Evolutionary conservation across 2,113 vertebrate species (phyloP).

Genomic region (Egretta garzetta): DNA sequence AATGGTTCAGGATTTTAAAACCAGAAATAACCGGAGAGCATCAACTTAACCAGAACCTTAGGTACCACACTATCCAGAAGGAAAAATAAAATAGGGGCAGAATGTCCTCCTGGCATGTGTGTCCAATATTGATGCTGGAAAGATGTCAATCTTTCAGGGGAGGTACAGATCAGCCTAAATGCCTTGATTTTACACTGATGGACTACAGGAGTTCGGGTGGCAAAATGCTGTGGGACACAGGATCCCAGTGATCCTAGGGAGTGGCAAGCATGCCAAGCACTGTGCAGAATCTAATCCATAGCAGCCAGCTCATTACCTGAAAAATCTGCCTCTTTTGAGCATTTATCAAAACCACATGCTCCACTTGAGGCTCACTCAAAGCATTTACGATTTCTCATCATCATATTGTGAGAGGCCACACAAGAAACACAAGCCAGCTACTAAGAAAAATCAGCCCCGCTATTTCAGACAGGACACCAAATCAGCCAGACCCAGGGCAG

Average conservation of each 20-base stretch:
- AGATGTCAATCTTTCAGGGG: neutral
- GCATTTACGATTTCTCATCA: neutral
- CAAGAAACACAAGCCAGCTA: neutral
- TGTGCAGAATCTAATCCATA: neutral
- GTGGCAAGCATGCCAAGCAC: neutral
- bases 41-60: neutral
- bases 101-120: accelerated
- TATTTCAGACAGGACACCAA: neutral
- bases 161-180: neutral
- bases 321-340: neutral
- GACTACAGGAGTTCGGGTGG: neutral
- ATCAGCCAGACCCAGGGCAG: neutral
- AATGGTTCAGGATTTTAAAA: neutral
- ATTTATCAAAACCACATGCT: neutral
- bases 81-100: neutral
- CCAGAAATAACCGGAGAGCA: neutral
- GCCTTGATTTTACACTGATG: neutral
- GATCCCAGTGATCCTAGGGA: neutral
- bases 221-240: neutral
- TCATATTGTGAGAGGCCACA: neutral
- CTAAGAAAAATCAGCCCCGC: neutral
- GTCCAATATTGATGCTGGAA: neutral
- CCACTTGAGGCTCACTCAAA: neutral
- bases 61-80: neutral
- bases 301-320: neutral